Percentiles rank a stretch among this genome's conserved stretches.
Conservation (phyloP, 2,888 invertebrate species). For the Agonopterix arenella region DNA sequence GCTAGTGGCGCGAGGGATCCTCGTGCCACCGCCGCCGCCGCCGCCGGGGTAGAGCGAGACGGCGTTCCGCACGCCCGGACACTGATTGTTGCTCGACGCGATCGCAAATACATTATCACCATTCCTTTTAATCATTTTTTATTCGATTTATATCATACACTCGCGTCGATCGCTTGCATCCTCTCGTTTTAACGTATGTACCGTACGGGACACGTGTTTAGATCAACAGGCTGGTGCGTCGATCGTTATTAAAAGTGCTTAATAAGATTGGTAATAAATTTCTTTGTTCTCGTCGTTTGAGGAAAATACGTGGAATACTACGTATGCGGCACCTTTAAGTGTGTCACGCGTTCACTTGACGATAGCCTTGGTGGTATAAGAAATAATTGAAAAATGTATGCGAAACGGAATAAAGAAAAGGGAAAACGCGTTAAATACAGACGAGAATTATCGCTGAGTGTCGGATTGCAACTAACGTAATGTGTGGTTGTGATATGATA, state of each 20-base stretch:
- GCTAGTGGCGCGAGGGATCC: slow-evolving; percentile 67
- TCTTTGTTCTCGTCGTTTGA: slow-evolving; percentile 64
- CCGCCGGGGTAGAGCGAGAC: slow-evolving; percentile 61
- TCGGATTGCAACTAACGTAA: slow-evolving; percentile 60
- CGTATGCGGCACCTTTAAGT: slow-evolving; percentile 34
- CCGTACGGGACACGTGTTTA: slow-evolving; percentile 45
- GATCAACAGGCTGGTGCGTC: slow-evolving; percentile 67
- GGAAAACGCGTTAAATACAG: slow-evolving; percentile 28
- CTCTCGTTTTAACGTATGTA: slow-evolving; percentile 58
- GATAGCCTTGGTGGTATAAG: slow-evolving; percentile 34
- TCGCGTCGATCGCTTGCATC: slow-evolving; percentile 60
- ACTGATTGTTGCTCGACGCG: slow-evolving; percentile 72
- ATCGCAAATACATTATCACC: slow-evolving; percentile 75
- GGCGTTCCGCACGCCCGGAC: slow-evolving; percentile 50
- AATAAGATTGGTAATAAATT: slow-evolving; percentile 42
- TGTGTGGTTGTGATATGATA: slow-evolving; percentile 66
- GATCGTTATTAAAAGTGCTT: slow-evolving; percentile 35
- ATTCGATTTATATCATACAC: slow-evolving; percentile 64
- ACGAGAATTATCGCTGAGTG: slow-evolving; percentile 53
- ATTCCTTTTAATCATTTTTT: slow-evolving; percentile 76
- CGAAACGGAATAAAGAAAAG: slow-evolving; percentile 9
- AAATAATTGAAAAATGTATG: slow-evolving; percentile 14
- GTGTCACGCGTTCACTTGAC: slow-evolving; percentile 50
- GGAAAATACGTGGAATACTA: slow-evolving; percentile 54
- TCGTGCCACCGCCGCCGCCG: slow-evolving; percentile 57